phyloP scores from a whole-genome alignment of 2,797 vertebrate genomes.

The Manis javanica region DNA sequence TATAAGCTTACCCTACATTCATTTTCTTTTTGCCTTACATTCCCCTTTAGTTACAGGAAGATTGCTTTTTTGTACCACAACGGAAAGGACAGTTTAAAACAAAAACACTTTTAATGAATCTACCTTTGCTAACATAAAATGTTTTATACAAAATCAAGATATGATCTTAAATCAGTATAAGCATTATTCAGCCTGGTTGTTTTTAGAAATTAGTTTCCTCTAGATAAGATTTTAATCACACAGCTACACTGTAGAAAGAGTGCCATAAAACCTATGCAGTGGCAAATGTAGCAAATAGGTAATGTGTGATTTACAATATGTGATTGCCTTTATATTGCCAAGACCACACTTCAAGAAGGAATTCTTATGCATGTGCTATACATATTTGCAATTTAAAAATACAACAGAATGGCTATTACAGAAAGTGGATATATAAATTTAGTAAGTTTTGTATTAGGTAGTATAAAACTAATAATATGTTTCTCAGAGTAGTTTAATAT shows the following conservation, averaged over 20 bases:
- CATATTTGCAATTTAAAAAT: conserved; percentile 28
- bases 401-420: neutral
- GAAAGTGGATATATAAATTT: neutral
- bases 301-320: neutral
- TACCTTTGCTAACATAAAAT: neutral
- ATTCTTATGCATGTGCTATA: neutral
- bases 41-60: neutral
- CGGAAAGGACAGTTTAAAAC: neutral
- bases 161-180: conserved; percentile 7
- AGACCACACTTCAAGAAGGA: neutral
- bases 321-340: neutral
- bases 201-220: conserved; percentile 33
- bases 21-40: neutral
- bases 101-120: neutral
- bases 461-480: neutral
- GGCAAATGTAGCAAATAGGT: neutral
- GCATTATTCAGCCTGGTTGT: neutral
- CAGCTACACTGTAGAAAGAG: neutral
- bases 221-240: neutral
- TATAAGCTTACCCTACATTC: neutral
- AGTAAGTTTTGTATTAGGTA: neutral
- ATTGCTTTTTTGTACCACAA: neutral
- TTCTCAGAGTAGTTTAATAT: neutral
- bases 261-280: neutral
- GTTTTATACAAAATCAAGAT: conserved; percentile 20